Evolutionary conservation across 2,113 vertebrate genomes (phyloP).

Genomic region (Lycocorax pyrrhopterus): DNA sequence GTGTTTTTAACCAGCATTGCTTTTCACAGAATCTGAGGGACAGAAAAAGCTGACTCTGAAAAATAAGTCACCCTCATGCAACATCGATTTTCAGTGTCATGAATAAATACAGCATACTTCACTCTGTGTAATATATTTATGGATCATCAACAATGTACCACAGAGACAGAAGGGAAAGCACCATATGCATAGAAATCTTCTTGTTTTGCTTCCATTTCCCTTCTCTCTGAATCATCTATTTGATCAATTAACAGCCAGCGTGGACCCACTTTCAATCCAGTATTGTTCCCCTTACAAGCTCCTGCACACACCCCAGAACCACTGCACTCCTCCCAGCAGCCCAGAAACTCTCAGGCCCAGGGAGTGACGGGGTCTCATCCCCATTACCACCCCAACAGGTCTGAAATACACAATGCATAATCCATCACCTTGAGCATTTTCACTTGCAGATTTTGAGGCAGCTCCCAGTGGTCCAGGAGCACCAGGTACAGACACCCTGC

Average conservation of each 20-base stretch:
- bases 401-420: neutral
- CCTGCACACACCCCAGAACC: fast-evolving
- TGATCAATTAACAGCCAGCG: neutral
- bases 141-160: neutral
- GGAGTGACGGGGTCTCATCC: neutral
- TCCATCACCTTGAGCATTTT: neutral
- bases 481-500: neutral
- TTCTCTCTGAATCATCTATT: neutral
- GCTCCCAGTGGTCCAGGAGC: neutral
- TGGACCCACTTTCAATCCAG: neutral
- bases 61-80: neutral
- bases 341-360: neutral
- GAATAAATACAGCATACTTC: neutral
- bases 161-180: neutral
- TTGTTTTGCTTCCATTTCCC: neutral
- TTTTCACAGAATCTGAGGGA: neutral
- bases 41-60: neutral
- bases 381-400: neutral
- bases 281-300: neutral
- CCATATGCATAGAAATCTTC: neutral
- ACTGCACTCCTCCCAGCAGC: neutral
- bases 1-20: neutral
- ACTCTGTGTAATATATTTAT: neutral
- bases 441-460: neutral
- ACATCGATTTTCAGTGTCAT: neutral